Conservation (phyloP, 2,888 invertebrate genomes). For the Azorinus chamasolen region DNA sequence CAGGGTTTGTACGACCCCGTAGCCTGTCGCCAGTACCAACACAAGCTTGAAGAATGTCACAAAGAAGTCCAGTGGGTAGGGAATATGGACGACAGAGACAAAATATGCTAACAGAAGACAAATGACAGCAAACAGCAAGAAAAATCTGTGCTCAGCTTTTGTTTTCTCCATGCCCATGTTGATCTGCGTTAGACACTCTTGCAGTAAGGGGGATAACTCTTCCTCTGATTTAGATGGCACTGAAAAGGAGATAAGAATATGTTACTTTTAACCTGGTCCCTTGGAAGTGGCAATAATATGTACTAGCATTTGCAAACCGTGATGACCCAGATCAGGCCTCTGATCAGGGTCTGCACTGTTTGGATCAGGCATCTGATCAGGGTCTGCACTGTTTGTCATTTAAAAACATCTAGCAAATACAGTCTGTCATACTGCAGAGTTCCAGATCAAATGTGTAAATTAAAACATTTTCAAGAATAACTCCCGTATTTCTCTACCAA, state of each 20-base stretch:
- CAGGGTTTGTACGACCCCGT: slow-evolving; percentile 72
- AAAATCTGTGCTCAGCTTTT: slow-evolving; percentile 64
- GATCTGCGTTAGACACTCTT: slow-evolving; percentile 65
- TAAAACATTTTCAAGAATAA: no score
- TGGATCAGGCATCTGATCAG: no score
- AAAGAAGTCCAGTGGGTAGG: slow-evolving; percentile 62
- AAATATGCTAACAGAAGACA: slow-evolving; percentile 63
- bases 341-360: no score
- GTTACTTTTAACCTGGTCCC: not conserved
- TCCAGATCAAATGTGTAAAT: no score
- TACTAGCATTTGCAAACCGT: no score
- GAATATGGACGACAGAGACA: slow-evolving; percentile 60
- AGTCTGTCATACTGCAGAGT: no score
- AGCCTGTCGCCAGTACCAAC: slow-evolving; percentile 69
- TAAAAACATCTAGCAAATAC: no score
- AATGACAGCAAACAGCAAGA: slow-evolving; percentile 58
- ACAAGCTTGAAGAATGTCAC: slow-evolving; percentile 61
- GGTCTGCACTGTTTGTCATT: no score
- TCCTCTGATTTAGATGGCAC: slow-evolving; percentile 10
- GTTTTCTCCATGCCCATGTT: slow-evolving; percentile 69
- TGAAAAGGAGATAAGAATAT: slow-evolving; percentile 3
- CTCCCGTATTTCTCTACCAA: no score
- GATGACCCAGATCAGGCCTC: no score
- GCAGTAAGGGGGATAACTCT: slow-evolving; percentile 44
- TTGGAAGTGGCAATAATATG: no score